Evolutionary conservation across 2,113 vertebrate species (phyloP).

Genomic region (Sinosuthora webbiana): DNA sequence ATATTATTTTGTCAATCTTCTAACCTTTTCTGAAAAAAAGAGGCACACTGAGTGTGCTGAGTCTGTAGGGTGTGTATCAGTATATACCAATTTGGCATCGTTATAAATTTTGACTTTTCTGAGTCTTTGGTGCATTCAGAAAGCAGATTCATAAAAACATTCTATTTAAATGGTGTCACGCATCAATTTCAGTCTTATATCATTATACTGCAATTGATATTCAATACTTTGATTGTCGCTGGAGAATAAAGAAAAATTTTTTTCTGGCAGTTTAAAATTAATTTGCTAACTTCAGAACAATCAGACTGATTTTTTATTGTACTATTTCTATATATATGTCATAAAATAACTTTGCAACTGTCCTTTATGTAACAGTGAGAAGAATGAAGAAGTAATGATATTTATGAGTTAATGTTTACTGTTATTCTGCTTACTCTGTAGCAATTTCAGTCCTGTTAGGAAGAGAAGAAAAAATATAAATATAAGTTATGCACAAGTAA

Average conservation of each 20-base stretch:
- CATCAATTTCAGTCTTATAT: neutral
- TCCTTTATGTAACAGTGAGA: neutral
- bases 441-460: neutral
- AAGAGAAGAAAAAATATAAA: neutral
- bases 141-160: neutral
- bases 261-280: neutral
- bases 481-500: neutral
- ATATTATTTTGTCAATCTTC: neutral
- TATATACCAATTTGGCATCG: neutral
- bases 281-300: neutral
- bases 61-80: neutral
- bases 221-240: neutral
- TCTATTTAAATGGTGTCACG: neutral
- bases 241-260: neutral
- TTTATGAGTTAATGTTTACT: neutral
- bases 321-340: neutral
- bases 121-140: neutral
- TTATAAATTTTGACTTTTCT: neutral
- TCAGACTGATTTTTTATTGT: neutral
- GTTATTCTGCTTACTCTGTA: neutral
- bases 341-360: neutral
- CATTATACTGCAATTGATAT: neutral
- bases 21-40: neutral
- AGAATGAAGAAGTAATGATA: neutral
- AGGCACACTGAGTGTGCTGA: neutral